Evolutionary conservation across 2,113 vertebrate genomes (phyloP).

Genomic region (Ammospiza caudacuta): DNA sequence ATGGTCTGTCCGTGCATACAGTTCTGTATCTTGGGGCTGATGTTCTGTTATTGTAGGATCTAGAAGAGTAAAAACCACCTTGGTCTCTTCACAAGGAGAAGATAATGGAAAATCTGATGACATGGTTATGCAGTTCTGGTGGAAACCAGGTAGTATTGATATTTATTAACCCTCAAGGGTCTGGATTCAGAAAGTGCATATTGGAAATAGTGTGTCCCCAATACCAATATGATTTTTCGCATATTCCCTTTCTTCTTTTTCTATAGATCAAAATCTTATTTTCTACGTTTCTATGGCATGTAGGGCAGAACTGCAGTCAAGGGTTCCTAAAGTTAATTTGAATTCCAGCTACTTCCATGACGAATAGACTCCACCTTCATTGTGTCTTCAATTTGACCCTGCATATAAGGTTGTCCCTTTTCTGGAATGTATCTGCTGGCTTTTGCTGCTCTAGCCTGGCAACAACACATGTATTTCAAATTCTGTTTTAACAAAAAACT

Average conservation of each 20-base stretch:
- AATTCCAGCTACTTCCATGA: neutral
- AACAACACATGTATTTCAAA: neutral
- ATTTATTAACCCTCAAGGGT: neutral
- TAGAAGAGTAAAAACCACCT: neutral
- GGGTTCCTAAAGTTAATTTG: neutral
- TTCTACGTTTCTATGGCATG: neutral
- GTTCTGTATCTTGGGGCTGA: neutral
- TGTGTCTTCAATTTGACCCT: neutral
- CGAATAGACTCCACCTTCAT: neutral
- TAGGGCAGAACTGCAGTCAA: neutral
- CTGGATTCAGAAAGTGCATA: neutral
- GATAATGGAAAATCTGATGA: neutral
- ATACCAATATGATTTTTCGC: neutral
- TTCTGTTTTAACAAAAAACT: neutral
- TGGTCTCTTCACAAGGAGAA: neutral
- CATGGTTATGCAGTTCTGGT: neutral
- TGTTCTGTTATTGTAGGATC: neutral
- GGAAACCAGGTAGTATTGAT: neutral
- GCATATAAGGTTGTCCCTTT: neutral
- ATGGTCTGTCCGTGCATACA: rapidly evolving
- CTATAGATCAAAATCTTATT: neutral
- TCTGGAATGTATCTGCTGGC: neutral
- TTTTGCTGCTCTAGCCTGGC: neutral
- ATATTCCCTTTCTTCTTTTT: neutral
- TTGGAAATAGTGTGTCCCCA: neutral